phyloP scores from a whole-genome alignment of 37 sponge, comb jelly and placozoan species.

The Beroe forskalii region DNA sequence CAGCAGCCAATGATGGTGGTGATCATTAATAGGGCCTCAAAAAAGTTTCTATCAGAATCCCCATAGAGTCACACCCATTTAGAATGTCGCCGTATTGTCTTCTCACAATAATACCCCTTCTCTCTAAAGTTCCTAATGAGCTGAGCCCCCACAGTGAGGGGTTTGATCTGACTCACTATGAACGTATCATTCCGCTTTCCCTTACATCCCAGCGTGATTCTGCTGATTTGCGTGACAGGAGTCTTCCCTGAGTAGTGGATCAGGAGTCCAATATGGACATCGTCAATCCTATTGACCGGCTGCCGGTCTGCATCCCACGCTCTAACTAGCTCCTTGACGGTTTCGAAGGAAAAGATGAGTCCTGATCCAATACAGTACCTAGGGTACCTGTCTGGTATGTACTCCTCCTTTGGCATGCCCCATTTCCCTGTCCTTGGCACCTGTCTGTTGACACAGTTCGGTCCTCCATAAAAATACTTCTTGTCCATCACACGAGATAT shows the following conservation, averaged over 20 bases:
- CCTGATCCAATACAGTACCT: background rate
- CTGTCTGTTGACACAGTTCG: background rate
- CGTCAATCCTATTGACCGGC: background rate
- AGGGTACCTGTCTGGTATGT: background rate
- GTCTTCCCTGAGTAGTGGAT: background rate
- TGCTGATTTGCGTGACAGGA: background rate
- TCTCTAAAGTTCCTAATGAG: background rate
- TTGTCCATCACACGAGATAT: background rate
- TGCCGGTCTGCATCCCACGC: background rate
- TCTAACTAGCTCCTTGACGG: background rate
- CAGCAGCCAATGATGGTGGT: no score
- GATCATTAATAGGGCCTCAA: no score
- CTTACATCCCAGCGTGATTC: background rate
- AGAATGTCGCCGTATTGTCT: background rate
- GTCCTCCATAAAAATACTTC: background rate
- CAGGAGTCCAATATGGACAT: background rate
- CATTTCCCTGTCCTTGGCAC: background rate
- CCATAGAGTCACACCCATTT: no score
- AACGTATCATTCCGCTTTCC: background rate
- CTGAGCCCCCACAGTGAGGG: background rate
- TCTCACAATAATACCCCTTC: background rate
- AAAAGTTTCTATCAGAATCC: no score
- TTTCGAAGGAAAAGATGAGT: background rate
- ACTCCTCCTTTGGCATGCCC: background rate
- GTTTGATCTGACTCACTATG: background rate